phyloP scores from a whole-genome alignment of 2,113 vertebrate genomes.

The Pipra filicauda region DNA sequence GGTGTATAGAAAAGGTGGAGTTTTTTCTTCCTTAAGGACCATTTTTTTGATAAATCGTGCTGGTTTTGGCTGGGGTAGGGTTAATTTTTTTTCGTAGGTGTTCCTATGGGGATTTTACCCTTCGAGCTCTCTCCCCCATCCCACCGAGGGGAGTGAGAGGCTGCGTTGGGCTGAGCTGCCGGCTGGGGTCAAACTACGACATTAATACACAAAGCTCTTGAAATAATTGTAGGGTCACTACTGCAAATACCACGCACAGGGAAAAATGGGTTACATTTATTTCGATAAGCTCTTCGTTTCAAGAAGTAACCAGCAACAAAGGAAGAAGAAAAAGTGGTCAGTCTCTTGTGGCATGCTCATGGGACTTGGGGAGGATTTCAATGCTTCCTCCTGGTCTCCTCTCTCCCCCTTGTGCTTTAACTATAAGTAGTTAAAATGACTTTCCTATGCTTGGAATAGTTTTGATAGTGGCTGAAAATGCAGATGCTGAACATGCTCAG shows the following conservation, averaged over 20 bases:
- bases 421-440: not conserved
- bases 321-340: not conserved
- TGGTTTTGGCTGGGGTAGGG: not conserved
- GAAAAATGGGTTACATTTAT: not conserved
- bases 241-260: rapidly evolving
- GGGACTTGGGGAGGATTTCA: not conserved
- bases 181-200: not conserved
- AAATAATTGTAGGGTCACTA: not conserved
- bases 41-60: not conserved
- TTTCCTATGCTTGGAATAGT: not conserved
- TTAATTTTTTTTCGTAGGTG: not conserved
- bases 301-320: not conserved
- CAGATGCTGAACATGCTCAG: not conserved
- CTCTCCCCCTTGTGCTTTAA: not conserved
- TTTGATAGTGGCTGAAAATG: not conserved
- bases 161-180: not conserved
- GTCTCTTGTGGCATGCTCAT: not conserved
- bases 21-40: not conserved
- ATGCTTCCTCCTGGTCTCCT: not conserved
- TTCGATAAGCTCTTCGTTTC: not conserved
- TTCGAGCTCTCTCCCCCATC: not conserved
- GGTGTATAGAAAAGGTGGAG: not conserved
- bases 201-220: not conserved
- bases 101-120: not conserved
- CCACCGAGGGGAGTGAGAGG: too few species aligned